phyloP scores from a whole-genome alignment of 2,113 vertebrate species.

The Dipodomys merriami region DNA sequence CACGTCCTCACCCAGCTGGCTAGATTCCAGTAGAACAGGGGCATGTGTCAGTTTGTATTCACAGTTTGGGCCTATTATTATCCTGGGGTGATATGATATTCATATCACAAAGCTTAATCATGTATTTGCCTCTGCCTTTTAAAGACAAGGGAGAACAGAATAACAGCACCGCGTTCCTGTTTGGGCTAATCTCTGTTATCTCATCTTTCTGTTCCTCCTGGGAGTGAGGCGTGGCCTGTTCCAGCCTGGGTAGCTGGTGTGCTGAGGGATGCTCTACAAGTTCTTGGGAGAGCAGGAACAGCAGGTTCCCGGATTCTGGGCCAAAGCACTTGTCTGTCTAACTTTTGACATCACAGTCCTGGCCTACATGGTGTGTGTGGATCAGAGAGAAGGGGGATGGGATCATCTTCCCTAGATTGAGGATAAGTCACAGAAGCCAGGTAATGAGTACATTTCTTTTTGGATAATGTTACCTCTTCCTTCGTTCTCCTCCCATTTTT shows the following conservation, averaged over 20 bases:
- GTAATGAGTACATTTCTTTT: too few species aligned
- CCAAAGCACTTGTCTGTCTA: neutral
- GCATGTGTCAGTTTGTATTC: rapidly evolving
- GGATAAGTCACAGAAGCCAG: neutral
- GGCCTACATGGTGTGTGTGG: neutral
- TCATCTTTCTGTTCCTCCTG: constrained; percentile 7
- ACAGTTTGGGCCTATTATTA: too few species aligned
- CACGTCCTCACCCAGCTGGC: too few species aligned
- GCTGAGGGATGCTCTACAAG: neutral
- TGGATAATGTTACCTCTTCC: too few species aligned
- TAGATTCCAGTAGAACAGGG: too few species aligned
- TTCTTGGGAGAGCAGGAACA: constrained; percentile 1
- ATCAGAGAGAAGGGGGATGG: neutral
- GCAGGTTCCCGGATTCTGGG: constrained; percentile 41
- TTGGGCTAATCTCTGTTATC: neutral
- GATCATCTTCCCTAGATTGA: neutral
- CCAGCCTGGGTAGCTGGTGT: neutral
- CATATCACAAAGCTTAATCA: neutral
- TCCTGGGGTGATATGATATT: too few species aligned
- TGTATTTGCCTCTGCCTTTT: constrained; percentile 33
- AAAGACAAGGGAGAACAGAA: neutral
- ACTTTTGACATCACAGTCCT: neutral
- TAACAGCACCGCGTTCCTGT: constrained; percentile 35
- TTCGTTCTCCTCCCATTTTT: too few species aligned
- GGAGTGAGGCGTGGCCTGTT: neutral